Conservation (phyloP, 2,888 invertebrate genomes). For the Meiosimyza decipiens region DNA sequence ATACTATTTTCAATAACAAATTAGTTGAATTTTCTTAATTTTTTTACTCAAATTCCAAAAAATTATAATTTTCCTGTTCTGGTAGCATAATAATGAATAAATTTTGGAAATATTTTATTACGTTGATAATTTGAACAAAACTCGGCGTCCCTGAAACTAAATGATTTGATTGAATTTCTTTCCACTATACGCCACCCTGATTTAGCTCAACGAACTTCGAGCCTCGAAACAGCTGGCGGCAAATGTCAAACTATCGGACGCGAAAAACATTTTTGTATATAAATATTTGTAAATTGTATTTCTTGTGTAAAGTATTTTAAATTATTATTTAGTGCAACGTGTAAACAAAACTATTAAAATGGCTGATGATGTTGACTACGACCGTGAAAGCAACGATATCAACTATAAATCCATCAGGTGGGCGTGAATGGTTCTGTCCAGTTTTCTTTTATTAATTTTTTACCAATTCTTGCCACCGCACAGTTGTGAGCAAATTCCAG, state of each 20-base stretch:
- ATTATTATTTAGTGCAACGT: neutral
- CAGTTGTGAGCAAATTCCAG: constrained; percentile 76
- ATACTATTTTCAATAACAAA: no score
- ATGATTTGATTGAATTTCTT: no score
- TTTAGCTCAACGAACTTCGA: constrained; percentile 6
- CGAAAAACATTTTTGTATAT: neutral
- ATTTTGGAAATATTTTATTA: no score
- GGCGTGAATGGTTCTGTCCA: constrained; percentile 32
- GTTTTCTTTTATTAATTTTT: neutral
- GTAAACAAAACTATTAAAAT: constrained; percentile 21
- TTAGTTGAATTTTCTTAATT: no score
- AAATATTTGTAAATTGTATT: constrained; percentile 2
- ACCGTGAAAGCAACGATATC: constrained; percentile 42
- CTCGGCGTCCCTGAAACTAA: no score
- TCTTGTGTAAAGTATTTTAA: neutral
- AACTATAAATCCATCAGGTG: constrained; percentile 57
- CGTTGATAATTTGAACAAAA: no score
- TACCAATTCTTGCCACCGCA: neutral
- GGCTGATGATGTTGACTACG: constrained; percentile 43
- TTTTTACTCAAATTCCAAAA: no score
- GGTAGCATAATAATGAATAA: no score
- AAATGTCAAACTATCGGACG: neutral
- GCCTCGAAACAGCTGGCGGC: neutral
- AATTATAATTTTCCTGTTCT: no score
- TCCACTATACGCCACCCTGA: constrained; percentile 31